Base-by-base conservation (phyloP, 1,140 invertebrate species). In the Teleopsis dalmanni region DNA sequence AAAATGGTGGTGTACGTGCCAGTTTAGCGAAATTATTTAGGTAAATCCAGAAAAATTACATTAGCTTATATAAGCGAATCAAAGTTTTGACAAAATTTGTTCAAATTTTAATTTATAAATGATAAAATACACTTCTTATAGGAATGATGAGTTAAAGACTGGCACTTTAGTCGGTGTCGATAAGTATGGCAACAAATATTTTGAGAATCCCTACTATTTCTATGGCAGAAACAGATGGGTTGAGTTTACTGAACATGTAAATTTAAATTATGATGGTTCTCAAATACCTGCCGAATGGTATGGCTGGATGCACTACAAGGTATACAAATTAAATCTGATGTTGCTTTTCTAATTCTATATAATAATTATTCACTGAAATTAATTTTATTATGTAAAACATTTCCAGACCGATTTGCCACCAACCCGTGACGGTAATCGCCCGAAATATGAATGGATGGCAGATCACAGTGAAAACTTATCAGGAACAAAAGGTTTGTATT, bases 161-260 rank as follows among this genome's bases (percentile, higher is more conserved):
- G 95, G 95, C 19, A 82, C 72, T 0, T 65, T 92, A 0, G 79
- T 98, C n/a, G 96, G 96, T n/a, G 80, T 79, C 50, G 96, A 99
- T 71, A 86, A 91, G 68, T 94, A 83, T 72, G 95, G 96, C 26
- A 99, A 99, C 73, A 93, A 88, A 70, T 99, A 99, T 71, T 99
- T 80, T 71, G 85, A 98, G 77, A 96, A 97, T 65, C 83, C 87
- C 22, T 74, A 77, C 34, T 92, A 88, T 67, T 95, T 97, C 72
- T 84, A 87, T 67, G 84, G 91, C 14, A 78, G 91, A 46, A 98
- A 95, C 74, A 78, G 96, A 55, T 99, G 95, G 95, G 82, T 99
- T 4, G 83, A 88, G 57, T 99, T 92, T 68, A 74, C 81, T 9
- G 81, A 87, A 11, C 78, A 82, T 38, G 69, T 72, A 52, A 65